Base-by-base conservation (phyloP, 2,797 vertebrate species). In the Acanthis flammea region DNA sequence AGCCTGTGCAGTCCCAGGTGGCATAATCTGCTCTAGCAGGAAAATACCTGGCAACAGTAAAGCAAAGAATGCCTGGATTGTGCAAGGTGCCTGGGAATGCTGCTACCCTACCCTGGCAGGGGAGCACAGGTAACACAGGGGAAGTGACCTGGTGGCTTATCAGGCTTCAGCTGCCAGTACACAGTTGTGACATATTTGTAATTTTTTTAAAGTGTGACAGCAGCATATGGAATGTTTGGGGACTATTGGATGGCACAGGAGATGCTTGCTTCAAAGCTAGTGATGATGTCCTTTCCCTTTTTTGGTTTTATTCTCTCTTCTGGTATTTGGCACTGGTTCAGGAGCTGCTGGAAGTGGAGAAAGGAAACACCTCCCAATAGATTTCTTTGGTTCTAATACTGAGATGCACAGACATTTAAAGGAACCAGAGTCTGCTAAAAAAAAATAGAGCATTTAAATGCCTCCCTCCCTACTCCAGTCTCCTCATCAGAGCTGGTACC, bases 351-450 rank as follows among this genome's bases (percentile, higher is more conserved):
- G 66, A 70, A 95, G 9, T 15, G 33, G 37, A 75, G 55, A 83
- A 93, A 87, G 61, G 84, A 94, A 97, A 88, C 19, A 82, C 27
- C 55, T 96, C 62, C 80, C 27, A 42, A 25, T 78, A 88, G 50
- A 83, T 88, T 76, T 92, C 4, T 84, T 77, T 86, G 58, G 23
- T 80, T 91, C 21, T 80, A 33, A 63, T 45, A 44, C 3, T 81
- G 67, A 91, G 83, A 87, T 47, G 71, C 70, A 72, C 37, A 70
- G 68, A 33, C 12, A 74, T 80, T 96, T 85, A 91, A 95, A 89
- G 70, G 77, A 92, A 96, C 24, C 0, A 0, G 53, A 63, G 44
- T 17, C 48, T 61, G 31, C 31, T 74, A 41, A 73, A 62, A 55
- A 55, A 60, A 57, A 62, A 18, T 6, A 67, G 24, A 47, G 21